These are phyloP conservation scores for Mesitornis unicolor DNA, from an alignment of 2,113 vertebrate species.

Conservation along the genomic window DNA sequence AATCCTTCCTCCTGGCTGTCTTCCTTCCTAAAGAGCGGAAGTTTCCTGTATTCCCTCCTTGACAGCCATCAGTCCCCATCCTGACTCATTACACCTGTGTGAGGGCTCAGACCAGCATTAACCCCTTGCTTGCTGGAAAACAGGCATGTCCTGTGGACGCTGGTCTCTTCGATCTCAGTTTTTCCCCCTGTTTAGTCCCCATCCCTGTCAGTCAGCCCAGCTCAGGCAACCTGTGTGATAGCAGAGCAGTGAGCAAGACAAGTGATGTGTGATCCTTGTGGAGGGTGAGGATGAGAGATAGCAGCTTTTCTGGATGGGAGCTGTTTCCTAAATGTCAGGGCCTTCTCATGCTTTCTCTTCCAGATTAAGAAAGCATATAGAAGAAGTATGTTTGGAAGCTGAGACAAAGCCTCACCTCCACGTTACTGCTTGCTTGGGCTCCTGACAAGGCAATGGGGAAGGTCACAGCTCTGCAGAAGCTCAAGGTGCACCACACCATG, in stretches of 20 bases:
- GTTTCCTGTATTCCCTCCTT: constrained; percentile 36
- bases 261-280: background rate
- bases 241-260: background rate
- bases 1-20: background rate
- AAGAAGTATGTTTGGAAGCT: background rate
- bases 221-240: background rate
- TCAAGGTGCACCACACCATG: background rate
- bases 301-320: background rate
- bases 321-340: background rate
- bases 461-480: background rate
- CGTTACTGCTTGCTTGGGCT: background rate
- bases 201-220: background rate
- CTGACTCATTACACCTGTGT: constrained; percentile 7
- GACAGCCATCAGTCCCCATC: background rate
- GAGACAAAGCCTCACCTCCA: background rate
- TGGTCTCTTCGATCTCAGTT: background rate
- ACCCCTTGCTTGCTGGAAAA: background rate
- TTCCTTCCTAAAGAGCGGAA: constrained; percentile 37
- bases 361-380: background rate
- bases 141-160: too few relatives aligned
- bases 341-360: background rate
- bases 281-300: background rate
- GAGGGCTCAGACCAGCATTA: background rate
- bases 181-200: background rate
- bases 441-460: background rate